Evolutionary conservation across 2,113 vertebrate genomes (phyloP).

Genomic region (Plecturocebus donacophilus): DNA sequence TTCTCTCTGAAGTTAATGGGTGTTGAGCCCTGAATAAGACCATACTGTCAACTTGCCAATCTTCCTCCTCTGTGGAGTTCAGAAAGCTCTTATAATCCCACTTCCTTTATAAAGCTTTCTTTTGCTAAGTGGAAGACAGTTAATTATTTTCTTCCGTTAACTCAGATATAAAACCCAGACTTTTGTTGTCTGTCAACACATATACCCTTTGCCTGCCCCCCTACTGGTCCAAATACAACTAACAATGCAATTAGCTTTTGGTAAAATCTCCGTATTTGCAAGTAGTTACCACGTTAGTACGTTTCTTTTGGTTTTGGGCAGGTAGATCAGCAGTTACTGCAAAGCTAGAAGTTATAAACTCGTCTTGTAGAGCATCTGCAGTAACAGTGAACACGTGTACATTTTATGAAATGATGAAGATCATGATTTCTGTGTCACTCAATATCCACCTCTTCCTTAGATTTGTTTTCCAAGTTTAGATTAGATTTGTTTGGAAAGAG

Average conservation of each 20-base stretch:
- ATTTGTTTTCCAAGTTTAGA: background rate
- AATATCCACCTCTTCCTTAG: background rate
- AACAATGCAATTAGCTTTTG: conserved; percentile 32
- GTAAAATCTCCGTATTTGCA: background rate
- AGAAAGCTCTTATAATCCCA: conserved; percentile 68
- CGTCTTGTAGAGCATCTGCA: background rate
- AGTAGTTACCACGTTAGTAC: background rate
- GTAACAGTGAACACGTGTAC: background rate
- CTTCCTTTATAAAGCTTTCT: conserved; percentile 67
- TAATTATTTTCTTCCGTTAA: conserved; percentile 61
- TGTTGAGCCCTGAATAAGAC: conserved; percentile 62
- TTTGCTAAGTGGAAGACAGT: conserved; percentile 62
- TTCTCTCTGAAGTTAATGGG: conserved; percentile 76
- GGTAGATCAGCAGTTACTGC: background rate
- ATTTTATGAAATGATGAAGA: background rate
- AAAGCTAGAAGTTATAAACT: background rate
- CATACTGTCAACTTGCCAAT: conserved; percentile 50
- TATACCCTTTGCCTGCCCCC: background rate
- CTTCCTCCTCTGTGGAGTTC: conserved; percentile 66
- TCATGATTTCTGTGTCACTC: background rate
- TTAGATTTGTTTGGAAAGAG: background rate
- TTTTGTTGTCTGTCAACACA: conserved; percentile 50
- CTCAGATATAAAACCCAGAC: conserved; percentile 58
- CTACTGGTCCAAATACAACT: conserved; percentile 32
- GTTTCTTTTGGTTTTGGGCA: background rate